These are phyloP conservation scores for Neosalanx taihuensis DNA, from an alignment of 2,797 vertebrate species.

Conservation along the genomic window DNA sequence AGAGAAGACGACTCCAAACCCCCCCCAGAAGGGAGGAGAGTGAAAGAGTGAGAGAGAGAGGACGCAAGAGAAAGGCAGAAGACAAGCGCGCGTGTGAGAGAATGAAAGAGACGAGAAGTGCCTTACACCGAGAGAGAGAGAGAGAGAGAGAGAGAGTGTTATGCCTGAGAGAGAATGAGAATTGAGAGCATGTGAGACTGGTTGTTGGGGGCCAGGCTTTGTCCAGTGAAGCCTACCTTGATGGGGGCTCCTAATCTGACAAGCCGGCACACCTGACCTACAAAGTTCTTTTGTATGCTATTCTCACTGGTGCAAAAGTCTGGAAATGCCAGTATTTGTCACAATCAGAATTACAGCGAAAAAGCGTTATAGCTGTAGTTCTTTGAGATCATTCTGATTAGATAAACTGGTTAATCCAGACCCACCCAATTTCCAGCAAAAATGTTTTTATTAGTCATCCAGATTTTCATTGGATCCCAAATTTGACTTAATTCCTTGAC, in stretches of 20 bases:
- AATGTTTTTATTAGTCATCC: constrained; percentile 24
- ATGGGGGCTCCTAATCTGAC: constrained; percentile 34
- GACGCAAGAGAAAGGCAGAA: constrained; percentile 62
- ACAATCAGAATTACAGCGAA: background rate
- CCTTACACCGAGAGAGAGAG: constrained; percentile 70
- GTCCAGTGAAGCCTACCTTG: constrained; percentile 26
- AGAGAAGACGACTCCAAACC: constrained; percentile 53
- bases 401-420: background rate
- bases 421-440: constrained; percentile 19
- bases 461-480: constrained; percentile 50
- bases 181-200: constrained; percentile 59
- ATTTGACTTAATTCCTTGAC: constrained; percentile 44
- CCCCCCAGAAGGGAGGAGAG: constrained; percentile 36
- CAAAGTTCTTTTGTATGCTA: constrained; percentile 1
- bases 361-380: background rate
- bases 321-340: background rate
- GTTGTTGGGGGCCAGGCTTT: constrained; percentile 46
- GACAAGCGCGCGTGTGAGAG: constrained; percentile 71
- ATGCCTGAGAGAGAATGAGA: constrained; percentile 69
- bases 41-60: constrained; percentile 60
- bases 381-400: background rate
- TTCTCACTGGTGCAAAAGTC: background rate
- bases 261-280: constrained; percentile 44
- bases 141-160: constrained; percentile 73
- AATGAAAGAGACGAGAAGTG: constrained; percentile 70